Evolutionary conservation across 2,797 vertebrate species (phyloP), one percentile per base, ranked within the genome.

Genomic region (Protosalanx chinensis): DNA sequence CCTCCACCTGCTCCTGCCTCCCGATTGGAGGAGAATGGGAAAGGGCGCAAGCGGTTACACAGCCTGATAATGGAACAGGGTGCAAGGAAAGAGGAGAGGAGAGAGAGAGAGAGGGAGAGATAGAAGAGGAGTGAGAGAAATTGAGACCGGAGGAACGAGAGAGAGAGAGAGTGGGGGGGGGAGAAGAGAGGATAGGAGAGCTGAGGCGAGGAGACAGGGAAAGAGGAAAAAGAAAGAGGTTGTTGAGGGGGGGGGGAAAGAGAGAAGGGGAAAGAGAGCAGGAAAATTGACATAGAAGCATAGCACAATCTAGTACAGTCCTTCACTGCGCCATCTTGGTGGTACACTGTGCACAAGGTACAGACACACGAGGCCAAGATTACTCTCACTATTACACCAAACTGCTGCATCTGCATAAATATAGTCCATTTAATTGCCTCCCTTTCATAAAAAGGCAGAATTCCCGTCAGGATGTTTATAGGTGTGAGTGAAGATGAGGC

Each of bases 1-100:
- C 94, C 94, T 97, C 95, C 97, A 98, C 96, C 96, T 98, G 96
- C 96, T 96, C 93, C 93, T 91, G 92, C 92, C 93, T 93, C 92
- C 93, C 91, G 93, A 93, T 92, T 94, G 93, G 93, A 93, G 92
- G 93, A 93, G 94, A 94, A 94, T 92, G 32, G 91, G 93, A 95
- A 95, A 91, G 92, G 87, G 90, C 90, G 81, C 89, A 64, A 46
- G 82, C 76, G 70, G 94, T 83, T 83, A 74, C 76, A 90, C 90
- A 91, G 91, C 91, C 92, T 90, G 93, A 94, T 95, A 94, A 96
- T 93, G 91, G 82, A 70, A 78, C 71, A 80, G 75, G 81, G 81
- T 79, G 72, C 46, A 64, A 67, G 23, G 59, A 15, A 29, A 29
- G 59, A 30, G 59, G 30, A 29, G 27, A 29, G 29, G 73, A 67